These are phyloP conservation scores for Gryon sp. DNA, from an alignment of 1,140 invertebrate genomes.

Conservation along the genomic window DNA sequence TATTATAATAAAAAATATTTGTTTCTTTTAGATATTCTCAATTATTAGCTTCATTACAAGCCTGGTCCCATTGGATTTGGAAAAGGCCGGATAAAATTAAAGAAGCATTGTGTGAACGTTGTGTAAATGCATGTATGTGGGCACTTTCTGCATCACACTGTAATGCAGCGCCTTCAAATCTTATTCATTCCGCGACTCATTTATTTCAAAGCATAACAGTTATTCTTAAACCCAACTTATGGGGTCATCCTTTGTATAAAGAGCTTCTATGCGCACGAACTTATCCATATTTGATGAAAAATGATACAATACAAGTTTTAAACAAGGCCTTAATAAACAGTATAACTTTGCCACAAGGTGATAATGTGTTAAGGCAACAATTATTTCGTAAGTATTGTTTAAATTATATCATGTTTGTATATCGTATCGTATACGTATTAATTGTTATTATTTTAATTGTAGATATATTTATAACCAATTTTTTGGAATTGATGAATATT, in stretches of 20 bases:
- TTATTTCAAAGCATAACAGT: conserved; percentile 81
- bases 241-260: conserved; percentile 78
- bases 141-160: conserved; percentile 62
- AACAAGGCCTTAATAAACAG: conserved; percentile 73
- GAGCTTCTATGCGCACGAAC: conserved; percentile 76
- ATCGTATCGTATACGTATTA: too few species aligned
- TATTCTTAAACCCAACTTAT: conserved; percentile 81
- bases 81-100: conserved; percentile 72
- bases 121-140: conserved; percentile 71
- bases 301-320: conserved; percentile 74
- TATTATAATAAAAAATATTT: not conserved
- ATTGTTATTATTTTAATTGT: too few species aligned
- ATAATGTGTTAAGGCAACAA: conserved; percentile 66
- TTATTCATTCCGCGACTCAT: conserved; percentile 82
- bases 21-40: conserved; percentile 82
- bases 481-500: conserved; percentile 67
- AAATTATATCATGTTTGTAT: conserved; percentile 11
- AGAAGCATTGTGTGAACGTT: conserved; percentile 70
- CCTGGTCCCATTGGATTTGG: conserved; percentile 83
- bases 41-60: conserved; percentile 83
- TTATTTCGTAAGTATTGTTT: conserved; percentile 68
- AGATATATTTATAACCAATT: conserved; percentile 70
- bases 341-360: conserved; percentile 71
- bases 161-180: conserved; percentile 74
- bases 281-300: conserved; percentile 75